Percentiles rank a stretch among this genome's conserved stretches.
Evolutionary conservation across 2,797 vertebrate species (phyloP).

Genomic region (Erethizon dorsatum): DNA sequence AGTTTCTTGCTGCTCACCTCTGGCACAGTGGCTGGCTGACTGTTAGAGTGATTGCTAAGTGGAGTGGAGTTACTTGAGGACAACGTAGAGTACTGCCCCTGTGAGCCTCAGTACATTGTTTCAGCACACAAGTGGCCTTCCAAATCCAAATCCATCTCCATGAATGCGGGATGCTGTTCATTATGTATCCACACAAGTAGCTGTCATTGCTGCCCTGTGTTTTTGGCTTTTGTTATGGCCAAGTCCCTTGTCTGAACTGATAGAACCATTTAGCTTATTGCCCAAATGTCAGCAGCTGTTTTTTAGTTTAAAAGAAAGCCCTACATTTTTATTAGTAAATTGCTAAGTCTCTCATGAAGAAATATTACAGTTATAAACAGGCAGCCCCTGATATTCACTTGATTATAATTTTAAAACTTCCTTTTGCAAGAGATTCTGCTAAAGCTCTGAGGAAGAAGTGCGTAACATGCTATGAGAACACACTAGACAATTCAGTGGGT

Average conservation of each 20-base stretch:
- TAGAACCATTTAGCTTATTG: neutral
- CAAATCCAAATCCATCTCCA: neutral
- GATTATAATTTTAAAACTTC: constrained; percentile 56
- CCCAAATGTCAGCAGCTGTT: neutral
- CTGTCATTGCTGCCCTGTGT: neutral
- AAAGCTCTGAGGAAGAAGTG: neutral
- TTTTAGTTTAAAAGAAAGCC: constrained; percentile 19
- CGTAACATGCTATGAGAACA: neutral
- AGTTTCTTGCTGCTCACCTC: constrained; percentile 40
- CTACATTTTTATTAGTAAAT: constrained; percentile 45
- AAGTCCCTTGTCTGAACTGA: constrained; percentile 7
- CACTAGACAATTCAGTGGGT: neutral
- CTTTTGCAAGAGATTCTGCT: constrained; percentile 3
- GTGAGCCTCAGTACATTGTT: neutral
- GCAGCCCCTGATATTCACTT: neutral
- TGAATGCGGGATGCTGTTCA: neutral
- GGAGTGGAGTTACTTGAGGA: constrained; percentile 51
- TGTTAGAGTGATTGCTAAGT: constrained; percentile 21
- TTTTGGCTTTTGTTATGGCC: constrained; percentile 13
- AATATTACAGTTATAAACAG: constrained; percentile 18
- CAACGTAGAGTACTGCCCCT: neutral
- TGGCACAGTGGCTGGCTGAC: neutral
- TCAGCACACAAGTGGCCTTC: neutral
- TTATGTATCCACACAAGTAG: neutral
- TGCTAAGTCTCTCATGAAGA: constrained; percentile 58